Conservation (phyloP, 2,797 vertebrate species). For the Hapalemur alaotrensis region DNA sequence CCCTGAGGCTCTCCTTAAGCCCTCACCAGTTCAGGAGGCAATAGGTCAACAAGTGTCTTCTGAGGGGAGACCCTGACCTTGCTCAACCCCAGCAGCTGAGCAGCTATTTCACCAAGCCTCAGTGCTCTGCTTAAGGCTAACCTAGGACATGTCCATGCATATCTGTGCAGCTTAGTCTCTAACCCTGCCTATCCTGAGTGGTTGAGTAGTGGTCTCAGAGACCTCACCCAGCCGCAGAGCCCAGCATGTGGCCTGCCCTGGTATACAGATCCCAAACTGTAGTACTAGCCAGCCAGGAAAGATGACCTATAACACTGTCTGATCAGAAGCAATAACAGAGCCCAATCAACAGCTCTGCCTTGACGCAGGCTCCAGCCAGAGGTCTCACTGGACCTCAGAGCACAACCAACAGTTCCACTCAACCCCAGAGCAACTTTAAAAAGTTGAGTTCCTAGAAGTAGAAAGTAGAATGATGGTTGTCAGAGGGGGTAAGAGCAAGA, state of each 20-base stretch:
- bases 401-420: neutral
- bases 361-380: neutral
- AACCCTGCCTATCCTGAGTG: neutral
- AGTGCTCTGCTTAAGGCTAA: neutral
- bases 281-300: neutral
- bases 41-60: too few relatives aligned
- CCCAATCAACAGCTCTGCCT: neutral
- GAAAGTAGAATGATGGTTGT: neutral
- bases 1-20: too few relatives aligned
- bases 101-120: neutral
- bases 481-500: neutral
- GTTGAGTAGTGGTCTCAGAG: neutral
- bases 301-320: neutral
- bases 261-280: neutral
- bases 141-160: neutral
- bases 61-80: too few relatives aligned
- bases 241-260: neutral
- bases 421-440: neutral
- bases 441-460: neutral
- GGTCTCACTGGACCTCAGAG: neutral
- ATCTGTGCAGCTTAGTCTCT: neutral
- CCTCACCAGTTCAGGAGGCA: too few relatives aligned
- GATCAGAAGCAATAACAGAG: neutral
- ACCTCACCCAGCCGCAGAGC: neutral
- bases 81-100: neutral